These are phyloP conservation scores for Lutraria rhynchaena DNA, from an alignment of 1,140 invertebrate genomes.

Conservation along the genomic window DNA sequence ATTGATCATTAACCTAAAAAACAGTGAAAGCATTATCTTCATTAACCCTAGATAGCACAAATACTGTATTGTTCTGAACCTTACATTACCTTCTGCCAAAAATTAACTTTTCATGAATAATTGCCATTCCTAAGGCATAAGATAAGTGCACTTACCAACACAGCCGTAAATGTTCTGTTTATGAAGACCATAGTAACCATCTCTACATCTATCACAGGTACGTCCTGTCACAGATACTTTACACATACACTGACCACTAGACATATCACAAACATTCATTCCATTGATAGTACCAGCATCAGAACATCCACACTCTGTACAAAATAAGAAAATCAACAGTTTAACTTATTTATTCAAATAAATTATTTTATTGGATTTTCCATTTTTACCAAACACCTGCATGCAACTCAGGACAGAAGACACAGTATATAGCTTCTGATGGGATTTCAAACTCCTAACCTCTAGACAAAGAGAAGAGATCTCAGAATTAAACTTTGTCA, in stretches of 20 bases:
- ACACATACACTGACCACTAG: slow-evolving; percentile 96
- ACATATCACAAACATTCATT: slow-evolving; percentile 81
- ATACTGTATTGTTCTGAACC: no score
- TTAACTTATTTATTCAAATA: background rate
- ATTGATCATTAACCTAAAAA: no score
- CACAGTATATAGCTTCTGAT: no score
- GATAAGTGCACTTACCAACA: slow-evolving; percentile 78
- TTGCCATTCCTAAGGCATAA: no score
- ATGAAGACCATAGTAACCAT: slow-evolving; percentile 94
- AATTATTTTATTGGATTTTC: background rate
- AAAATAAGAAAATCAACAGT: background rate
- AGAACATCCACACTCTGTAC: slow-evolving; percentile 78
- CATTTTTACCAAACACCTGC: background rate
- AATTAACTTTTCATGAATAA: no score
- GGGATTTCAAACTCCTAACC: no score
- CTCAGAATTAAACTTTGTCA: no score
- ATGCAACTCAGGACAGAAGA: background rate
- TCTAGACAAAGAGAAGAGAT: no score
- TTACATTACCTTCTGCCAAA: no score
- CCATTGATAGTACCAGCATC: slow-evolving; percentile 77
- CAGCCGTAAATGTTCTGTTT: slow-evolving; percentile 82
- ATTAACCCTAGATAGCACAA: no score
- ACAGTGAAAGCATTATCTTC: no score
- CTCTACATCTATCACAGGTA: slow-evolving; percentile 96
- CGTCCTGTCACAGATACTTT: slow-evolving; percentile 94